Percentiles rank a stretch among this genome's conserved stretches.
Conservation (phyloP, 2,113 vertebrate species). For the Sebastes schlegelii region DNA sequence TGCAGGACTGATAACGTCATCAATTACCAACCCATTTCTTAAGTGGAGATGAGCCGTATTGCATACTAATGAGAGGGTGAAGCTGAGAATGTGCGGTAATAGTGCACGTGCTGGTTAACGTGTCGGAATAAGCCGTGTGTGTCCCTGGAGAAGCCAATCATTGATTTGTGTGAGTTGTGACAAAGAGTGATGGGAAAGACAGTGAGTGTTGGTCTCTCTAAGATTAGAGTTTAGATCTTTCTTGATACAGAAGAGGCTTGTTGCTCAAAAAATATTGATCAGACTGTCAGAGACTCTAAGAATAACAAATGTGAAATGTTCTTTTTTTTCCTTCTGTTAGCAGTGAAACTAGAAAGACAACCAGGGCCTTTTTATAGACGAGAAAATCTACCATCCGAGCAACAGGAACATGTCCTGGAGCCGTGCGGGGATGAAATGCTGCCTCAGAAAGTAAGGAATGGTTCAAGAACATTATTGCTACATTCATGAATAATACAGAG, state of each 20-base stretch:
- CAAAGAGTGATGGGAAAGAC: conserved; percentile 45
- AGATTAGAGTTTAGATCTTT: conserved; percentile 17
- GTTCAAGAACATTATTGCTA: conserved; percentile 51
- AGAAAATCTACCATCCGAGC: background rate
- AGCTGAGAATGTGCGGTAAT: background rate
- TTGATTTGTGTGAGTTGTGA: conserved; percentile 42
- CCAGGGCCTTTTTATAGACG: background rate
- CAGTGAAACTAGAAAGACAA: background rate
- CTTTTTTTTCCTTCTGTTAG: background rate
- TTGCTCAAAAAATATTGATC: conserved; percentile 47
- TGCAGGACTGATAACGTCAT: conserved; percentile 54
- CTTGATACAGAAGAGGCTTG: conserved; percentile 25
- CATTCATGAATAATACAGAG: conserved; percentile 65
- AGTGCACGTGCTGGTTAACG: background rate
- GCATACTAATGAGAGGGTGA: conserved; percentile 50
- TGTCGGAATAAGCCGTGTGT: conserved; percentile 5
- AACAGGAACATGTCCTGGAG: background rate
- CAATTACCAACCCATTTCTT: conserved; percentile 43
- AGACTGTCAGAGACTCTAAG: conserved; percentile 20
- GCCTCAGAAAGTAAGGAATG: conserved; percentile 29
- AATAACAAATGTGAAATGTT: conserved; percentile 24
- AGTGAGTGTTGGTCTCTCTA: conserved; percentile 5
- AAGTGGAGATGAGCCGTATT: conserved; percentile 24
- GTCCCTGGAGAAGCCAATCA: conserved; percentile 28
- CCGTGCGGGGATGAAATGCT: background rate